Evolutionary conservation across 2,888 invertebrate genomes (phyloP), one percentile per base, ranked within the genome.

Genomic region (Acleris laterana): DNA sequence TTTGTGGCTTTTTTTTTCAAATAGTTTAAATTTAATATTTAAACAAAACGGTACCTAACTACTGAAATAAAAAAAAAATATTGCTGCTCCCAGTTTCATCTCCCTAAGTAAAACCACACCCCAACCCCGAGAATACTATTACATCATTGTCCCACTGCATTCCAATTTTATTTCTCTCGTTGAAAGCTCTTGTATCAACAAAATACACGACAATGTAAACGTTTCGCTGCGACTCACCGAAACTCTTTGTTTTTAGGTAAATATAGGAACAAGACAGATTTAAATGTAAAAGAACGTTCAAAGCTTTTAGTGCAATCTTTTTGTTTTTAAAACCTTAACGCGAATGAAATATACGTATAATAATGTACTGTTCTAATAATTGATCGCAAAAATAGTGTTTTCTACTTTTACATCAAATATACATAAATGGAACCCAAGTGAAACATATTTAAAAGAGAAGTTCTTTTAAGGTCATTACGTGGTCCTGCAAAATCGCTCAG

Each of bases 391-490:
- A 46, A n/a, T 2, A 46, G n/a, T 7, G 42, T 20, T 22, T 16
- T 22, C 20, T 20, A 42, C 42, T 22, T 38, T 38, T 56, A 62
- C 25, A 52, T 38, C 38, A 48, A 48, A 56, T 57, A 62, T 50
- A n/a, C n/a, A n/a, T 52, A 57, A 57, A 66, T 62, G 19, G 46
- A 50, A 56, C 61, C 25, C 62, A 17, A 46, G 57, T 57, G 61
- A 44, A 62, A 51, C 62, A 62, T 66, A 66, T 66, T 66, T 71
- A 74, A 71, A 79, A 77, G 77, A 72, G 71, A 71, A 74, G 76
- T 78, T 85, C 85, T 85, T 85, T 78, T 71, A 84, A 85, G 80
- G 81, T 81, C 84, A 83, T 89, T 85, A 82, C 79, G 84, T 82
- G 83, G 84, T 84, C 78, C 81, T 84, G 78, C 80, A 82, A 77